Conservation (phyloP, 2,797 vertebrate species). For the Gymnothorax javanicus region DNA sequence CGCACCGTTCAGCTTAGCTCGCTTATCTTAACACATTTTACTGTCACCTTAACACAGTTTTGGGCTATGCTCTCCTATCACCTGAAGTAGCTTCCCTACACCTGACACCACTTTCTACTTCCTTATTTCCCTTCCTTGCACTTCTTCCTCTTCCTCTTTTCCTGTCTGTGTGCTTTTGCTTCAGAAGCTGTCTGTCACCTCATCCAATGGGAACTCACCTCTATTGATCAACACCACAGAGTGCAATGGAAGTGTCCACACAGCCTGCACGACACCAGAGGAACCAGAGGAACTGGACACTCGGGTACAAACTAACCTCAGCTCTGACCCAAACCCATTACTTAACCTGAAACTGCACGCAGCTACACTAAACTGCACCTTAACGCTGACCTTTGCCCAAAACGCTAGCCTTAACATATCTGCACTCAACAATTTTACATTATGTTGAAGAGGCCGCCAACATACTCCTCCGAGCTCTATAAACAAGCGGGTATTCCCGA, state of each 20-base stretch:
- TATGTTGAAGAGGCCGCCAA: not conserved
- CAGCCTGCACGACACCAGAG: conserved; percentile 77
- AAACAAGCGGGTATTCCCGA: conserved; percentile 4
- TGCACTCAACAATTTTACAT: not conserved
- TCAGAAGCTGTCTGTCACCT: conserved; percentile 77
- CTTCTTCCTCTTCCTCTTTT: conserved; percentile 4
- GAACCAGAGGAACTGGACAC: conserved; percentile 83
- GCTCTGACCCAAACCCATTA: not conserved
- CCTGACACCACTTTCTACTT: not conserved
- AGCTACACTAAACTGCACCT: not conserved
- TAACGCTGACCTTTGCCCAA: not conserved
- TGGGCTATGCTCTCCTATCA: not conserved
- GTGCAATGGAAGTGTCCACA: conserved; percentile 80
- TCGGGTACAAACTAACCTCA: conserved; percentile 62
- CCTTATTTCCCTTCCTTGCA: not conserved
- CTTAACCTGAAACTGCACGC: not conserved
- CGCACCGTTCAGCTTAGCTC: not conserved
- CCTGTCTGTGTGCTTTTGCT: conserved; percentile 29
- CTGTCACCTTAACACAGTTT: not conserved
- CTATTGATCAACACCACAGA: conserved; percentile 80
- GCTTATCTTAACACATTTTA: not conserved
- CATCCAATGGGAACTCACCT: conserved; percentile 77
- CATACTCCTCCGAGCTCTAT: not conserved
- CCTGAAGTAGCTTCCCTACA: not conserved
- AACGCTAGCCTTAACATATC: not conserved